Conservation (phyloP, 2,113 vertebrate genomes). For the Myiagra hebetior region DNA sequence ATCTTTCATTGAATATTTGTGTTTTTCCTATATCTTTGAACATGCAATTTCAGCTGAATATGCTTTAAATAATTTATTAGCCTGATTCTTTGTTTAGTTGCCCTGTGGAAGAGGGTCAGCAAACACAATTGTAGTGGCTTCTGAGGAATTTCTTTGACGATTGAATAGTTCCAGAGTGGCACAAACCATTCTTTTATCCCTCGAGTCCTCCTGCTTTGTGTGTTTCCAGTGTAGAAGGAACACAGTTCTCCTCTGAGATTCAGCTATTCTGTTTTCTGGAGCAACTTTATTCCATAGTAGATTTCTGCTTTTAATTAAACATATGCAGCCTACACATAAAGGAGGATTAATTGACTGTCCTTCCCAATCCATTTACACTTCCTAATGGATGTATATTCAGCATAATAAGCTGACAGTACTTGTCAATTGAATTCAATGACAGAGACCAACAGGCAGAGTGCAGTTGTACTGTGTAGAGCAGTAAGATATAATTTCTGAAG, state of each 20-base stretch:
- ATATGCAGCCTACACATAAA: not conserved
- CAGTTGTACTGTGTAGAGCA: not conserved
- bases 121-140: slow-evolving; percentile 13
- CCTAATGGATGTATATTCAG: not conserved
- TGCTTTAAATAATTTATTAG: slow-evolving; percentile 8
- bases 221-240: not conserved
- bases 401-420: not conserved
- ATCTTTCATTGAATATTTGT: not conserved
- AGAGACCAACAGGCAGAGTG: not conserved
- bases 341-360: not conserved
- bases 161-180: not conserved
- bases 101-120: not conserved
- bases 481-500: not conserved
- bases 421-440: not conserved
- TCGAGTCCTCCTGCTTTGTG: not conserved
- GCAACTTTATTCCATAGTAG: not conserved
- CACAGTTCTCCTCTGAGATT: not conserved
- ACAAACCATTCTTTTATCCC: not conserved
- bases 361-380: not conserved
- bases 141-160: slow-evolving; percentile 16
- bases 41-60: not conserved
- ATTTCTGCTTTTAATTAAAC: not conserved
- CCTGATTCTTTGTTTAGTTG: slow-evolving; percentile 11
- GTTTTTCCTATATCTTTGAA: not conserved
- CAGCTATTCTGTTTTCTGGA: not conserved